Base-by-base conservation (phyloP, 2,888 invertebrate genomes). In the Sinelater perroti region DNA sequence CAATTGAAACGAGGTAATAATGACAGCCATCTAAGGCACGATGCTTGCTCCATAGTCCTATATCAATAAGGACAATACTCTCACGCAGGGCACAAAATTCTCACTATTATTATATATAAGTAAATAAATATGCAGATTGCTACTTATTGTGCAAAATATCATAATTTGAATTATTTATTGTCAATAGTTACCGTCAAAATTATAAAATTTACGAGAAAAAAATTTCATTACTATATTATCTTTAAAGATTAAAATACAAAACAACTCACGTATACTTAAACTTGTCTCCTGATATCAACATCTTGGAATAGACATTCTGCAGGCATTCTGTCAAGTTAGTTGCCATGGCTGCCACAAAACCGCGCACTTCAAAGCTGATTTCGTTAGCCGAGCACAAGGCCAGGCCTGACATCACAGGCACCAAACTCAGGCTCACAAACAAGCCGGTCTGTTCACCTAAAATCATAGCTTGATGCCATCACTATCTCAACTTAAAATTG, bases 261-360 rank as follows among this genome's bases (percentile, higher is more conserved):
- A 16, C 26, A 49, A 83, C 86, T 84, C 80, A 89, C 89, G 87
- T 88, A 69, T 87, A 89, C 76, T 84, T 87, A 72, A 87, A 87
- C 72, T 86, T 85, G 71, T 88, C 88, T 42, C 87, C 87, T 72
- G 88, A 88, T 60, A 90, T 86, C 38, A 89, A 79, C 84, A 89
- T 86, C 78, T 90, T 90, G 1, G 89, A 89, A 76, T 88, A 89
- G 40, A 90, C 90, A 78, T 90, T 90, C 74, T 90, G 90, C 71
- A 89, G 79, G 78, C 90, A 90, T 78, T 91, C 91, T 11, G 89
- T 88, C 49, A 90, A 76, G 77, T 91, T 91, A n/a, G 90, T 90
- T 13, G 87, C 85, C 81, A 90, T 83, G 2, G 90, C 89, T 14
- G 89, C 88, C 21, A 87, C 72, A 73, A 91, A 90, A 26, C 91